Evolutionary conservation across 2,888 invertebrate genomes (phyloP).

Genomic region (Chymomyza amoena): DNA sequence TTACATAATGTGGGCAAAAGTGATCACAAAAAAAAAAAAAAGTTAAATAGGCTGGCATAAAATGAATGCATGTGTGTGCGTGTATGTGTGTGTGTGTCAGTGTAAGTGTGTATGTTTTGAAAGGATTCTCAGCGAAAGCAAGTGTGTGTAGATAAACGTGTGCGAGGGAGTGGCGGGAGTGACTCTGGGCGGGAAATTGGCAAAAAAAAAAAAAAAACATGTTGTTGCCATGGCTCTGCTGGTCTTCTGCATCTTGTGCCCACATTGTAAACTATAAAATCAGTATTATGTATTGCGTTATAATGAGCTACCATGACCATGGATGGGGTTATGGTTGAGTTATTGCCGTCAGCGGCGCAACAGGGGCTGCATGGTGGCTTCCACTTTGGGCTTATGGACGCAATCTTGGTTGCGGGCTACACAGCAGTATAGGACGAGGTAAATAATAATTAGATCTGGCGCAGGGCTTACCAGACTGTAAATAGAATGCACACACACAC

Average conservation of each 20-base stretch:
- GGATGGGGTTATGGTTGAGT: background rate
- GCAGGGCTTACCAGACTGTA: constrained; percentile 45
- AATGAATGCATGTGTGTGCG: background rate
- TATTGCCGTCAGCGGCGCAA: background rate
- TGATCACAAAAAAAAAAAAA: constrained; percentile 26
- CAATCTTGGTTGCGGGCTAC: background rate
- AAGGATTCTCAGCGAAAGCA: background rate
- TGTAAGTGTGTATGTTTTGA: background rate
- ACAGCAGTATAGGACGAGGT: background rate
- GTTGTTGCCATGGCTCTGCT: background rate
- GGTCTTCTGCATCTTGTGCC: background rate
- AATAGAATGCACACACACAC: constrained; percentile 32
- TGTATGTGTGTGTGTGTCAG: too few species aligned
- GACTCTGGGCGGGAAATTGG: too few species aligned
- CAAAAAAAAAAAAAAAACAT: background rate
- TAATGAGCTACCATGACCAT: background rate
- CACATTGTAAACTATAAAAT: background rate
- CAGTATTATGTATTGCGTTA: background rate
- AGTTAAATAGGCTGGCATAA: background rate
- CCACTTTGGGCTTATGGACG: background rate
- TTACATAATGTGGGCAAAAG: constrained; percentile 44
- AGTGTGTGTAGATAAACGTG: too few species aligned
- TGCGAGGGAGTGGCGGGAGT: too few species aligned
- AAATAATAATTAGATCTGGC: constrained; percentile 46
- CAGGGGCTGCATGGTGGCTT: background rate